phyloP scores from a whole-genome alignment of 2,113 vertebrate species.

The Hassar affinis region DNA sequence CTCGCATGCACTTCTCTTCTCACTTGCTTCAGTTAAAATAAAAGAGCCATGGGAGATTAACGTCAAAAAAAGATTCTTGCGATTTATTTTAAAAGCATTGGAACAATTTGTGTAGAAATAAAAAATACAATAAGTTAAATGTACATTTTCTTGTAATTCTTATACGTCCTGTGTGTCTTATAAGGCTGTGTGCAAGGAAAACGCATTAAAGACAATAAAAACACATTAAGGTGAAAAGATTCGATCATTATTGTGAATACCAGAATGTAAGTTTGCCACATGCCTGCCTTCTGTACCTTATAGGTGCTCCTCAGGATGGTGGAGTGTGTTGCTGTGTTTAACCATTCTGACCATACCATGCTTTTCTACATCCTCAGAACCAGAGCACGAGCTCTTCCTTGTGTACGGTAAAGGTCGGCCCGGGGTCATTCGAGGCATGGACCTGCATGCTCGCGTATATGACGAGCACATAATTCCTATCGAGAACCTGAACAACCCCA shows the following conservation, averaged over 20 bases:
- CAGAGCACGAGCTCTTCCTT: constrained; percentile 91
- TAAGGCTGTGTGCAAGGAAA: background rate
- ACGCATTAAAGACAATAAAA: background rate
- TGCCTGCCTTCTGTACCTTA: background rate
- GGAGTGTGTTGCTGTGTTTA: background rate
- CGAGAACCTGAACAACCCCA: constrained; percentile 95
- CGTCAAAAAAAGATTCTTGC: too few relatives aligned
- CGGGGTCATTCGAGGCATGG: constrained; percentile 94
- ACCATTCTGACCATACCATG: background rate
- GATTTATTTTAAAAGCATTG: too few relatives aligned
- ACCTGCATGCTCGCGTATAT: constrained; percentile 90
- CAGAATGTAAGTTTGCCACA: background rate
- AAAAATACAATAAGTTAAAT: too few relatives aligned
- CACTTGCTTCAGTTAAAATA: too few relatives aligned
- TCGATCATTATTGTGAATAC: background rate
- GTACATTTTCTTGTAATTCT: too few relatives aligned
- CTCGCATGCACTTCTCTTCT: background rate
- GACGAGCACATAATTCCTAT: constrained; percentile 99
- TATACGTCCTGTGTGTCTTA: background rate
- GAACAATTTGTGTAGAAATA: too few relatives aligned
- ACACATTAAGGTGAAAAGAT: background rate
- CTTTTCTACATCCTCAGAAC: constrained; percentile 71
- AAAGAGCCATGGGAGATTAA: too few relatives aligned
- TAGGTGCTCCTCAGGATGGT: background rate
- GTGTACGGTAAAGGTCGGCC: constrained; percentile 94